Conservation (phyloP, 2,797 vertebrate genomes). For the Prunella strophiata region DNA sequence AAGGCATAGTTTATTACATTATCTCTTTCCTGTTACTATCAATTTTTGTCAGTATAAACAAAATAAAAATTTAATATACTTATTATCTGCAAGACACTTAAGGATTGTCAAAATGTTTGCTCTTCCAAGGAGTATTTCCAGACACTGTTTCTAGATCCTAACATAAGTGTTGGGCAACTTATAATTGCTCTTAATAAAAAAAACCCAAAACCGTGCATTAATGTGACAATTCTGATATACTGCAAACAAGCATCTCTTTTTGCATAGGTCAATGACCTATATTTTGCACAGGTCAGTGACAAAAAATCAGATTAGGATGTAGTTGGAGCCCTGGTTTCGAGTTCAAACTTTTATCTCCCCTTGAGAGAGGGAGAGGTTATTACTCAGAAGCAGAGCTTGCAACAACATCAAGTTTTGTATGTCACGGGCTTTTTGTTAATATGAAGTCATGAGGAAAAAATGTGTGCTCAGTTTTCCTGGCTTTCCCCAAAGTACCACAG, state of each 20-base stretch:
- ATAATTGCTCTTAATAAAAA: neutral
- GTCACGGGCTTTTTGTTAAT: constrained; percentile 19
- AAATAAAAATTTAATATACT: neutral
- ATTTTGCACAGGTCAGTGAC: neutral
- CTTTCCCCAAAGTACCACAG: constrained; percentile 1
- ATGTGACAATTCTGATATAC: neutral
- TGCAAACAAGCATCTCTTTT: constrained; percentile 3
- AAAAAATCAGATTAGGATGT: neutral
- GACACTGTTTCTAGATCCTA: neutral
- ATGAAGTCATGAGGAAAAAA: constrained; percentile 71
- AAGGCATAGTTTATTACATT: neutral
- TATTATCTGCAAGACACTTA: neutral
- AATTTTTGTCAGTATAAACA: constrained; percentile 31
- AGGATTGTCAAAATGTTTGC: neutral
- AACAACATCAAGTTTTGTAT: constrained; percentile 34
- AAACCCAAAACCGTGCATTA: neutral
- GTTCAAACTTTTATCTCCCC: neutral
- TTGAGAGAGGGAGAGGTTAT: constrained; percentile 57
- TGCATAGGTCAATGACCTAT: neutral
- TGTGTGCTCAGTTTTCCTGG: constrained; percentile 15
- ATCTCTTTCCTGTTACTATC: constrained; percentile 17
- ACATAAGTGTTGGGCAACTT: neutral
- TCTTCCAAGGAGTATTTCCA: neutral
- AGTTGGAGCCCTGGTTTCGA: neutral
- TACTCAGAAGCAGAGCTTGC: constrained; percentile 49